Base-by-base conservation (phyloP, 2,888 invertebrate species). In the Cheilosia urbana region DNA sequence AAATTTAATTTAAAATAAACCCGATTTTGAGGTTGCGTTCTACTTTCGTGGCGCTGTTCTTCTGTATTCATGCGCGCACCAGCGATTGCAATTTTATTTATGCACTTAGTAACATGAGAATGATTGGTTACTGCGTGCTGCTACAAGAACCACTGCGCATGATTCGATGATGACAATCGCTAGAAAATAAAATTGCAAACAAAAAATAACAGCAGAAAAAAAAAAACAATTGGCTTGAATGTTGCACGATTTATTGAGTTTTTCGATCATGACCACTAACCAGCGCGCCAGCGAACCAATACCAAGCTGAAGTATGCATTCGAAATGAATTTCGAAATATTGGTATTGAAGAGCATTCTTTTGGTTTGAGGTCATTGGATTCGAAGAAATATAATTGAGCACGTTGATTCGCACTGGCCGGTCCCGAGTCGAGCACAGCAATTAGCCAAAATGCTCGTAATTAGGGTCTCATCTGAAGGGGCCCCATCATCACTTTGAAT, bases 1-100 rank as follows among this genome's bases (percentile, higher is more conserved):
- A 83, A 83, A 62, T 62, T 81, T 45, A 68, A 42, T 66, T 83
- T 83, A 69, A 77, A 78, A 78, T 83, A 53, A 83, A 83, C 78
- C 73, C 57, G 55, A 83, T 79, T 37, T 83, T 83, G 83, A 83
- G 83, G 83, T 79, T 83, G 63, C 83, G 83, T 83, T 83, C 83
- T 83, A 83, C 83, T 78, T 83, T 83, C 24, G 42, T 51, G 53
- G 57, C 63, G 53, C 21, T 65, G 66, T 73, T 81, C 63, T 69
- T n/a, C n/a, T 76, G 57, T 51, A 45, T 27, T 51, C 58, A 24
- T 51, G 51, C 65, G 60, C 30, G n/a, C 60, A 19, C 17, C 45
- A 55, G 34, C 34, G 27, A 80, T 76, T 78, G 72, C 78, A 68
- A 45, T 73, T 78, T 73, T 83, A 78, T 78, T 83, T 71, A 51